Evolutionary conservation across 2,113 vertebrate species (phyloP), one percentile per base, ranked within the genome.

Genomic region (Haplochromis burtoni): DNA sequence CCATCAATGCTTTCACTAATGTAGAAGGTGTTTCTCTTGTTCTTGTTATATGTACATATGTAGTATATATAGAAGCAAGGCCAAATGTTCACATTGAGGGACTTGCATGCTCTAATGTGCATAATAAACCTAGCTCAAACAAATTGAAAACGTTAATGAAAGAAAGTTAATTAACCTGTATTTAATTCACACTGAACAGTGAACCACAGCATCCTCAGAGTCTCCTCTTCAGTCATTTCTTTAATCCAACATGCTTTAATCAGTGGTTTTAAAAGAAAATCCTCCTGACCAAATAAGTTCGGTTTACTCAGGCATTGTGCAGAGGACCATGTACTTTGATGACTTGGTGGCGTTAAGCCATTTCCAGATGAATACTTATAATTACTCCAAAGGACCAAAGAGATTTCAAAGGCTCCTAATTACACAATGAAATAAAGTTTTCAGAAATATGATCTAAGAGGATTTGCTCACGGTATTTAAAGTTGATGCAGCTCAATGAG

Each of bases 201-300:
- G 51, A 80, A 80, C 4, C n/a, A 47, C 63, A 83, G 53, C 78
- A 82, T 47, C 38, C 10, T 66, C 54, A 17, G 35, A 38, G 16
- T 59, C 66, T 38, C 12, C 21, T 51, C 54, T 40, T 80, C 57
- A 88, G 49, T 38, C 51, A 24, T 61, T 68, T 82, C 49, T 80
- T 81, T 78, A 90, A 81, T 85, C 80, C 86, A 54, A 68, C 71
- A 21, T 11, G 80, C 51, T 80, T 88, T 82, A 85, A 45, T 91
- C 88, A 42, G 13, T 38, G 26, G 54, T 26, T 84, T 78, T 55
- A 71, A 87, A 85, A 17, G 45, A 31, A 89, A 91, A 89, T 85
- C 89, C 82, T 76, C 12, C 2, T 33, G 40, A 10, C 66, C 79
- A 59, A 88, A 90, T 45, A 54, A 19, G 47, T 29, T 80, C 14